Conservation (phyloP, 2,888 invertebrate genomes). For the Pedicia rivosa region DNA sequence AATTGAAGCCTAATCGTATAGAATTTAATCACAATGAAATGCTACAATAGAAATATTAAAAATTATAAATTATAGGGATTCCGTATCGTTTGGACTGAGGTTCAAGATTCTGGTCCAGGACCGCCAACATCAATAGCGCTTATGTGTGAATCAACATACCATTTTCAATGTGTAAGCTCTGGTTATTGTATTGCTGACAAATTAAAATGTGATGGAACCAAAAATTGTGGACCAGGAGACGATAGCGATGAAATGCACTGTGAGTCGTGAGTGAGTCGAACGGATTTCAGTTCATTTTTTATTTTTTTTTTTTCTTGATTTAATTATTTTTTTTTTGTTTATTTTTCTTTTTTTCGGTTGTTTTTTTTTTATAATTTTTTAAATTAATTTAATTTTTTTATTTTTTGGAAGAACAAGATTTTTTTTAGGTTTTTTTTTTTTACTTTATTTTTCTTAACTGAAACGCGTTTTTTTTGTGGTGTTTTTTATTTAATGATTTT, state of each 20-base stretch:
- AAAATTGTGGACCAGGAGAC: slow-evolving; percentile 52
- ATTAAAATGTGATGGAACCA: slow-evolving; percentile 58
- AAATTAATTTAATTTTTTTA: slow-evolving; percentile 13
- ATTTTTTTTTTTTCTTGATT: slow-evolving; percentile 14
- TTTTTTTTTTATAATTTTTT: slow-evolving; percentile 13
- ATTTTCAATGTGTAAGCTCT: slow-evolving; percentile 53
- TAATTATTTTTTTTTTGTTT: slow-evolving; percentile 11
- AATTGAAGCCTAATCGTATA: no score
- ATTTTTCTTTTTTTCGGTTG: slow-evolving; percentile 10
- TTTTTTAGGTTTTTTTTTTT: no score
- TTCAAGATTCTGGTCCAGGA: slow-evolving; percentile 43
- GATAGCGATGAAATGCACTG: slow-evolving; percentile 34
- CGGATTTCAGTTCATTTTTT: slow-evolving; percentile 33
- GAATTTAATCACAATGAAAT: not conserved
- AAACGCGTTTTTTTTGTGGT: no score
- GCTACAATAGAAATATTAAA: not conserved
- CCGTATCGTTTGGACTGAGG: slow-evolving; percentile 89
- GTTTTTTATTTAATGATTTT: not conserved
- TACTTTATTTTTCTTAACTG: no score
- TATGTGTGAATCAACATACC: slow-evolving; percentile 38
- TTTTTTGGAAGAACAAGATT: no score
- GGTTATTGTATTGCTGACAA: slow-evolving; percentile 66
- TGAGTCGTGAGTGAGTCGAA: slow-evolving; percentile 37
- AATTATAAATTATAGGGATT: slow-evolving; percentile 45
- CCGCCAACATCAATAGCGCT: slow-evolving; percentile 27